Conservation (phyloP, 2,113 vertebrate species). For the Acanthochromis polyacanthus region DNA sequence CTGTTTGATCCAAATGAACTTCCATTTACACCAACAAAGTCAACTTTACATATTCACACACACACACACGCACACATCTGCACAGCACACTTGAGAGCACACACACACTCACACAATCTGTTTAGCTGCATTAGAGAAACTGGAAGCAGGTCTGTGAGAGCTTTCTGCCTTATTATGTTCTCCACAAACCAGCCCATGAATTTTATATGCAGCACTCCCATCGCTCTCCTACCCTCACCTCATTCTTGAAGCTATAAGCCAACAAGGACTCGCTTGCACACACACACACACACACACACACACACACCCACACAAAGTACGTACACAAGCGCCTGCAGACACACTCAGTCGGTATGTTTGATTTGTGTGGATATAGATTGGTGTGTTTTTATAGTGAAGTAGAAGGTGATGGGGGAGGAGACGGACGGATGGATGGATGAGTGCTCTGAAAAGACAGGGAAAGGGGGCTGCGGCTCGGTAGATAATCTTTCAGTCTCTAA, state of each 20-base stretch:
- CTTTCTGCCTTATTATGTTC: conserved; percentile 66
- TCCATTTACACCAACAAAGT: conserved; percentile 26
- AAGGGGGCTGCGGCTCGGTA: background rate
- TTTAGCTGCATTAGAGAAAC: conserved; percentile 44
- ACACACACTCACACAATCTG: conserved; percentile 25
- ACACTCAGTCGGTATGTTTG: conserved; percentile 16
- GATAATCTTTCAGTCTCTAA: conserved; percentile 67
- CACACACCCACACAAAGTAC: conserved; percentile 5
- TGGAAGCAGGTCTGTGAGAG: conserved; percentile 43
- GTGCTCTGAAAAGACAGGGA: background rate
- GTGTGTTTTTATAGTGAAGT: conserved; percentile 59
- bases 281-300: conserved; percentile 19
- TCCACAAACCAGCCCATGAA: conserved; percentile 54
- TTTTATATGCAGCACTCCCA: conserved; percentile 65
- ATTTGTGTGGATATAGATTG: conserved; percentile 66
- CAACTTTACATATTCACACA: conserved; percentile 21
- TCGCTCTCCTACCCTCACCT: conserved; percentile 11
- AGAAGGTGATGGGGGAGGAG: conserved; percentile 13
- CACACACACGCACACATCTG: conserved; percentile 6
- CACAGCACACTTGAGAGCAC: background rate
- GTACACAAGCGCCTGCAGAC: background rate
- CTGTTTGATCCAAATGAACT: conserved; percentile 29
- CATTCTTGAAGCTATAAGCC: conserved; percentile 43
- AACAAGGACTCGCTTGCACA: background rate
- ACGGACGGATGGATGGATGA: background rate